Conservation (phyloP, 2,888 invertebrate species). For the Gymnoscelis rufifasciata region DNA sequence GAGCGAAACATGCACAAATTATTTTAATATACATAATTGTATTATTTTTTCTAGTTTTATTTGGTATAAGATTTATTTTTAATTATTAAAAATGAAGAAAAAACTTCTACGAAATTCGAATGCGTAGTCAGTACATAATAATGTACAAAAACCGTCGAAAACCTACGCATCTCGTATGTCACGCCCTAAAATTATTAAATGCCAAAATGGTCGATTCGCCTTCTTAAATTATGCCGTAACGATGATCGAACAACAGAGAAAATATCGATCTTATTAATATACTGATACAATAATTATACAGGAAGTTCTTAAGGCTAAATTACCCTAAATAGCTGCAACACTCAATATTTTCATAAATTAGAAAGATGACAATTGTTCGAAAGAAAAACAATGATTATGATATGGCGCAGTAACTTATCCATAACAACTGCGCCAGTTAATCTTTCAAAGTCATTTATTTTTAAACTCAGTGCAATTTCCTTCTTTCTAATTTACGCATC, state of each 20-base stretch:
- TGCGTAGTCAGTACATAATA: neutral
- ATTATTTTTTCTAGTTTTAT: constrained; percentile 9
- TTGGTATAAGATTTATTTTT: neutral
- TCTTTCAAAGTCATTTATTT: neutral
- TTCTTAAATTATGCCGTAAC: constrained; percentile 2
- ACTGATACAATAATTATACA: constrained; percentile 24
- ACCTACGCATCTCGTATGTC: neutral
- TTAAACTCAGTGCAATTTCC: neutral
- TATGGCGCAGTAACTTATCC: neutral
- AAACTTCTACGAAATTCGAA: neutral
- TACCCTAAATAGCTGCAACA: constrained; percentile 42
- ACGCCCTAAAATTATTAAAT: constrained; percentile 2
- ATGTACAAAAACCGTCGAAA: neutral
- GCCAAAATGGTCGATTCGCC: constrained; percentile 3
- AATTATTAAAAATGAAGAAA: neutral
- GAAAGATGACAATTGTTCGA: constrained; percentile 9
- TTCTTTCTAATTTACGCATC: constrained; percentile 20
- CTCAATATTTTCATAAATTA: constrained; percentile 21
- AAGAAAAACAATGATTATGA: no score
- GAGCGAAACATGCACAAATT: constrained; percentile 13
- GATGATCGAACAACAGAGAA: constrained; percentile 27
- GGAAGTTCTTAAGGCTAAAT: constrained; percentile 33
- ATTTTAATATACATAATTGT: constrained; percentile 3
- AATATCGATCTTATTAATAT: constrained; percentile 25
- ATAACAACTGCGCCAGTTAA: constrained; percentile 1